Conservation (phyloP, 2,113 vertebrate genomes). For the Pelusios castaneus region DNA sequence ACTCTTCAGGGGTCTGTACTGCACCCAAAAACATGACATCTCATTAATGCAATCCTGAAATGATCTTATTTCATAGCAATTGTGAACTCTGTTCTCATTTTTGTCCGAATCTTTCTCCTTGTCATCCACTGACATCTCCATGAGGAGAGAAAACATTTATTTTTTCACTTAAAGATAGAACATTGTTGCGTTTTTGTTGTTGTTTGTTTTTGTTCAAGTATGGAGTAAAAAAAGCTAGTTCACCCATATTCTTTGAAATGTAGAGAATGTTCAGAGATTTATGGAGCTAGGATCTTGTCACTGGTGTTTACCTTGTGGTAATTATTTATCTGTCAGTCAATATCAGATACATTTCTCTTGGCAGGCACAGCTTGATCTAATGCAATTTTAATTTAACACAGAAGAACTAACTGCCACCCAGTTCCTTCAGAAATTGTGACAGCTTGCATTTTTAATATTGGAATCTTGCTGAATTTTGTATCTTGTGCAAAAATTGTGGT, state of each 20-base stretch:
- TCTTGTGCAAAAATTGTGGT: background rate
- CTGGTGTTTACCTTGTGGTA: background rate
- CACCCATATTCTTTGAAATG: background rate
- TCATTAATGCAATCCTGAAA: background rate
- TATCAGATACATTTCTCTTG: background rate
- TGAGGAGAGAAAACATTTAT: background rate
- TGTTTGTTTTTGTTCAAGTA: background rate
- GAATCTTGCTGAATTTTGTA: background rate
- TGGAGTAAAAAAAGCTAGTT: background rate
- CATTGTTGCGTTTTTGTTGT: too few species aligned
- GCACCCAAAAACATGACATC: background rate
- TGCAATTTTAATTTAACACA: background rate
- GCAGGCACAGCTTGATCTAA: background rate
- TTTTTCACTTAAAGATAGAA: background rate
- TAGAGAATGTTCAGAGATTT: background rate
- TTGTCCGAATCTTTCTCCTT: background rate
- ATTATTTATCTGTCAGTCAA: background rate
- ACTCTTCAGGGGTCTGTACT: background rate
- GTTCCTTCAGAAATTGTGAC: background rate
- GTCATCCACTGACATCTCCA: background rate
- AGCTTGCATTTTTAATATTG: background rate
- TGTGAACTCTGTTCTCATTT: background rate
- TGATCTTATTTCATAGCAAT: background rate
- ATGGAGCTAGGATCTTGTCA: background rate
- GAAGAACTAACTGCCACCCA: background rate